Evolutionary conservation across 2,113 vertebrate genomes (phyloP).

Genomic region (Cyphomyrus discorhynchus): DNA sequence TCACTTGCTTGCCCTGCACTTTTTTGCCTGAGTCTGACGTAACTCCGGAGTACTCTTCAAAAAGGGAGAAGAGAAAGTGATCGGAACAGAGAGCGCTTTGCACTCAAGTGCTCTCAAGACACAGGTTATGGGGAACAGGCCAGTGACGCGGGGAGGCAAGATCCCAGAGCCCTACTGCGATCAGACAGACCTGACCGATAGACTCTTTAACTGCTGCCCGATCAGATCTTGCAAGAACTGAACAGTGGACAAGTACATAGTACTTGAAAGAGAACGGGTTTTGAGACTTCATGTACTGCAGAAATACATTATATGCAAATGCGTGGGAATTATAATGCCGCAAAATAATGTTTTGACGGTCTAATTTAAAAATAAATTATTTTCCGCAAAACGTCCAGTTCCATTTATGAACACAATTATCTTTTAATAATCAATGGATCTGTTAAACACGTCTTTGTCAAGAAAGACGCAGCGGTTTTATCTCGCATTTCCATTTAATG

Average conservation of each 20-base stretch:
- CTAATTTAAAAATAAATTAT: neutral
- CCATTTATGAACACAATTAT: neutral
- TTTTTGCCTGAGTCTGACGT: slow-evolving; percentile 57
- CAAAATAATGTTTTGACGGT: neutral
- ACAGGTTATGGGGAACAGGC: slow-evolving; percentile 38
- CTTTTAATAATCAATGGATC: neutral
- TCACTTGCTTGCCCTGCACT: slow-evolving; percentile 62
- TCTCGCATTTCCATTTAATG: neutral
- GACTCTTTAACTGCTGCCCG: neutral
- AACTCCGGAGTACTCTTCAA: slow-evolving; percentile 54
- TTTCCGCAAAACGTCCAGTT: neutral
- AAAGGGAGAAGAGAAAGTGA: slow-evolving; percentile 51
- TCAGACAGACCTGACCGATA: neutral
- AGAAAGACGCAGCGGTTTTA: neutral
- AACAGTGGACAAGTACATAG: neutral
- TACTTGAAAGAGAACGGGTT: neutral
- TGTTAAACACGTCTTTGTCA: neutral
- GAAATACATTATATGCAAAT: neutral
- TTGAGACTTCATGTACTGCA: neutral
- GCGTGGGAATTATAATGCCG: neutral
- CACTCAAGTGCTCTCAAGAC: slow-evolving; percentile 30
- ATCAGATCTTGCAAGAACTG: neutral
- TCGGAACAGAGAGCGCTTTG: slow-evolving; percentile 18
- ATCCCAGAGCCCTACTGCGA: neutral
- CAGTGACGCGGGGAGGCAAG: slow-evolving; percentile 34